Percentiles rank a stretch among this genome's conserved stretches.
Conservation (phyloP, 2,113 vertebrate genomes). For the Nibea albiflora region DNA sequence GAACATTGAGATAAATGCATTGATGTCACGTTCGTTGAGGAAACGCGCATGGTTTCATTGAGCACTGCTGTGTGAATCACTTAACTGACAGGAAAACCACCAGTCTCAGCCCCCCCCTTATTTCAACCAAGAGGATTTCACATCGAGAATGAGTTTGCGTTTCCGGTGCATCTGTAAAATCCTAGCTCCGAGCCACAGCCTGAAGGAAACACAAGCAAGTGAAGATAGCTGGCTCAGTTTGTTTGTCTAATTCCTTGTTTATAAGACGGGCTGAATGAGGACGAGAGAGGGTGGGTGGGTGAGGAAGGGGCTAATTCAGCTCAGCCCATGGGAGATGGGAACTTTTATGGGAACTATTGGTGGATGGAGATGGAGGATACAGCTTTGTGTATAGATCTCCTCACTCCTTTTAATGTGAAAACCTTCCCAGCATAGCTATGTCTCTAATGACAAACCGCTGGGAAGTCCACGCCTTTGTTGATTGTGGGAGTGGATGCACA, state of each 20-base stretch:
- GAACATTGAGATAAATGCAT: neutral
- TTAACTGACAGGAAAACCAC: conserved; percentile 79
- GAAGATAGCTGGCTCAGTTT: neutral
- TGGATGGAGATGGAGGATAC: neutral
- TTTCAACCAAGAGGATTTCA: conserved; percentile 14
- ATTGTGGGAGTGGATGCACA: conserved; percentile 7
- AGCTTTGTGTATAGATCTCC: neutral
- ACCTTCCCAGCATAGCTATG: neutral
- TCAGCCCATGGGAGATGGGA: conserved; percentile 7
- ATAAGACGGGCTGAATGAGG: neutral
- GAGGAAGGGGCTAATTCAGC: neutral
- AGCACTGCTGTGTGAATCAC: conserved; percentile 31
- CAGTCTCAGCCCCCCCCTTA: neutral
- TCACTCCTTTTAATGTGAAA: neutral
- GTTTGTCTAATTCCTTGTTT: conserved; percentile 17
- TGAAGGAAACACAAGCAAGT: neutral
- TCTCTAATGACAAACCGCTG: conserved; percentile 1
- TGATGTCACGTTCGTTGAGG: neutral
- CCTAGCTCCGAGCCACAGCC: neutral
- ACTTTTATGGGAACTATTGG: neutral
- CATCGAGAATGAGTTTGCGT: neutral
- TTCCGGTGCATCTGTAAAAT: conserved; percentile 31
- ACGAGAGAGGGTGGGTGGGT: neutral
- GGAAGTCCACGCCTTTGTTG: conserved; percentile 46
- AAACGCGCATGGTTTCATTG: neutral